These are phyloP conservation scores for Xanthorhoe spadicearia DNA, from an alignment of 2,888 invertebrate genomes.

Conservation along the genomic window DNA sequence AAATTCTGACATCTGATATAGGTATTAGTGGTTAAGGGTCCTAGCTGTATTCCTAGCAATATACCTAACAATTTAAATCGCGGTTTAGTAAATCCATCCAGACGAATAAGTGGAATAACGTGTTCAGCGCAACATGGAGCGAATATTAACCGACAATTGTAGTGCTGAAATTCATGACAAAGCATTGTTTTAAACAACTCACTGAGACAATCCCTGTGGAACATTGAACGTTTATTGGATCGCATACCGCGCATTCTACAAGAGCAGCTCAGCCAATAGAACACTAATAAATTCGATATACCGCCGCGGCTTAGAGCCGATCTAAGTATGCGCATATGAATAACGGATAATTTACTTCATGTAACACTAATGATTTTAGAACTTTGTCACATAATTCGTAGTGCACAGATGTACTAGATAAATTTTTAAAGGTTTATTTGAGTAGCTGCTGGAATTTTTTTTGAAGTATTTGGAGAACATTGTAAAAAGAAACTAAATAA, in stretches of 20 bases:
- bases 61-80: constrained; percentile 1
- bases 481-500: too few relatives aligned
- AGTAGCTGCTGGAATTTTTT: too few relatives aligned
- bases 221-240: constrained; percentile 52
- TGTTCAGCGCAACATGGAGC: constrained; percentile 5
- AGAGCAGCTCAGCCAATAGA: constrained; percentile 50
- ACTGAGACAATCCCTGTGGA: constrained; percentile 49
- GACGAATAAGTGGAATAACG: constrained; percentile 12
- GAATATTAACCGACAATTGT: constrained; percentile 19
- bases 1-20: neutral
- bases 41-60: neutral
- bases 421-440: too few relatives aligned
- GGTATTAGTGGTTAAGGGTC: neutral
- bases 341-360: too few relatives aligned
- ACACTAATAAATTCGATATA: constrained; percentile 35
- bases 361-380: too few relatives aligned
- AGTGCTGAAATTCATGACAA: constrained; percentile 30
- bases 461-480: too few relatives aligned
- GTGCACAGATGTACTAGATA: too few relatives aligned
- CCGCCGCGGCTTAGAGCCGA: constrained; percentile 17
- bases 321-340: constrained; percentile 27
- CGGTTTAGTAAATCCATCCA: neutral
- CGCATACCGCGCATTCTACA: constrained; percentile 58
- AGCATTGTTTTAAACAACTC: constrained; percentile 54
- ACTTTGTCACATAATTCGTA: neutral